These are phyloP conservation scores for Metellina segmentata DNA, from an alignment of 2,888 invertebrate species.

Conservation along the genomic window DNA sequence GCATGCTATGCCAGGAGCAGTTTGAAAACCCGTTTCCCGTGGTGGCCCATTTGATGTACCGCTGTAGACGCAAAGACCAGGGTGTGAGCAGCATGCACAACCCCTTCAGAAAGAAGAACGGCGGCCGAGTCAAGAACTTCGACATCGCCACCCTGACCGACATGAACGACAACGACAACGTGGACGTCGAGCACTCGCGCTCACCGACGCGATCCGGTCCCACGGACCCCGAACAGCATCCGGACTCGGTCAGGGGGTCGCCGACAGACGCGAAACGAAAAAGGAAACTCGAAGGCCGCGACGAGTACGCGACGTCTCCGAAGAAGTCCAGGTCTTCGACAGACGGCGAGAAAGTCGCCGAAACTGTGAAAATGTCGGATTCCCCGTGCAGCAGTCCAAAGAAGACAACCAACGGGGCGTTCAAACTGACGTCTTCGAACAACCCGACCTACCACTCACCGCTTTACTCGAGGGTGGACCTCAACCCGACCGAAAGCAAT, in stretches of 20 bases:
- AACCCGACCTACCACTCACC: conserved; percentile 20
- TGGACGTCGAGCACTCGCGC: neutral
- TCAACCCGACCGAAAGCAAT: conserved; percentile 34
- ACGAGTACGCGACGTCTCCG: conserved; percentile 17
- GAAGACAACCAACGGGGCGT: conserved; percentile 33
- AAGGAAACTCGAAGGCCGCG: conserved; percentile 1
- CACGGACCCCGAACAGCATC: neutral
- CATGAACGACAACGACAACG: conserved; percentile 61
- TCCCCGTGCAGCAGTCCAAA: neutral
- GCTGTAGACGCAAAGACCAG: conserved; percentile 74
- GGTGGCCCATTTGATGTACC: conserved; percentile 77
- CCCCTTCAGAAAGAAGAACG: conserved; percentile 48
- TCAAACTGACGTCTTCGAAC: conserved; percentile 27
- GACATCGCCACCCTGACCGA: conserved; percentile 78
- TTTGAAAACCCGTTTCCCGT: conserved; percentile 77
- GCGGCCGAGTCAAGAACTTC: conserved; percentile 77
- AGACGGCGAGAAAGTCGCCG: neutral
- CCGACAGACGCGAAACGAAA: conserved; percentile 1
- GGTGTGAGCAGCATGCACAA: conserved; percentile 41
- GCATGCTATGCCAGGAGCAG: conserved; percentile 77
- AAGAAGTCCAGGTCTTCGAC: conserved; percentile 38
- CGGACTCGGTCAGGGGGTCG: neutral
- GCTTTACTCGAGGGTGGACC: conserved; percentile 32
- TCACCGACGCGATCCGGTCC: neutral
- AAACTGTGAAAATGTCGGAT: neutral